A percentile compares a stretch with the other conserved stretches of the same genome.
phyloP scores from a whole-genome alignment of 2,797 vertebrate species.

The Myotis pilosus region DNA sequence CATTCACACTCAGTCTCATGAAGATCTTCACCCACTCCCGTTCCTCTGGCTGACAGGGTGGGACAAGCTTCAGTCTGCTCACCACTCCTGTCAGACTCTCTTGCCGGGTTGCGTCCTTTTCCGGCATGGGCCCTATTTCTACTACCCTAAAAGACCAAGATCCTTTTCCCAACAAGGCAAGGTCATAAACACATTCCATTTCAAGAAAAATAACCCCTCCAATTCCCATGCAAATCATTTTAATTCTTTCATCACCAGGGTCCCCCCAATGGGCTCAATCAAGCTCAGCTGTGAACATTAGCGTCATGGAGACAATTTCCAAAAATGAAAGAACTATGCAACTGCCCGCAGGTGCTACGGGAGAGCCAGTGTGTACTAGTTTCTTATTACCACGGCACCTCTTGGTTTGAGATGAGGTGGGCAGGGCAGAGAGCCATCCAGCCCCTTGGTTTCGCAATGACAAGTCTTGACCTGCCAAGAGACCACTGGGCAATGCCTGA shows the following conservation, averaged over 20 bases:
- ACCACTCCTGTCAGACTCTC: background rate
- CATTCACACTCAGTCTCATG: background rate
- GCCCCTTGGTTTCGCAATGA: slow-evolving; percentile 23
- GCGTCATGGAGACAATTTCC: background rate
- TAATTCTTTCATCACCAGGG: slow-evolving; percentile 39
- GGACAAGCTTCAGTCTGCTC: background rate
- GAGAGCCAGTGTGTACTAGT: background rate
- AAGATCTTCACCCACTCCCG: background rate
- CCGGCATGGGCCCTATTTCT: background rate
- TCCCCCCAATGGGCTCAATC: slow-evolving; percentile 22
- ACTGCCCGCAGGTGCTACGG: background rate
- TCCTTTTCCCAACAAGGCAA: background rate
- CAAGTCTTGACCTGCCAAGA: slow-evolving; percentile 25
- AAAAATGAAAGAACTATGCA: slow-evolving; percentile 61
- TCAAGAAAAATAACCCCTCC: background rate
- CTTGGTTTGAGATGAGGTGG: background rate
- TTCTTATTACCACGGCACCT: slow-evolving; percentile 14
- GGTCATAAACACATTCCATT: background rate
- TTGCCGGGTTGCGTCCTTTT: background rate
- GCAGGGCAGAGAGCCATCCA: background rate
- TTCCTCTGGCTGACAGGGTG: background rate
- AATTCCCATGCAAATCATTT: background rate
- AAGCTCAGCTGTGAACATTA: slow-evolving; percentile 25
- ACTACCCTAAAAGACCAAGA: background rate
- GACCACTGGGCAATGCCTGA: slow-evolving; percentile 41